A percentile compares a stretch with the other conserved stretches of the same genome.
Evolutionary conservation across 2,113 vertebrate species (phyloP).

Genomic region (Oryctolagus cuniculus): DNA sequence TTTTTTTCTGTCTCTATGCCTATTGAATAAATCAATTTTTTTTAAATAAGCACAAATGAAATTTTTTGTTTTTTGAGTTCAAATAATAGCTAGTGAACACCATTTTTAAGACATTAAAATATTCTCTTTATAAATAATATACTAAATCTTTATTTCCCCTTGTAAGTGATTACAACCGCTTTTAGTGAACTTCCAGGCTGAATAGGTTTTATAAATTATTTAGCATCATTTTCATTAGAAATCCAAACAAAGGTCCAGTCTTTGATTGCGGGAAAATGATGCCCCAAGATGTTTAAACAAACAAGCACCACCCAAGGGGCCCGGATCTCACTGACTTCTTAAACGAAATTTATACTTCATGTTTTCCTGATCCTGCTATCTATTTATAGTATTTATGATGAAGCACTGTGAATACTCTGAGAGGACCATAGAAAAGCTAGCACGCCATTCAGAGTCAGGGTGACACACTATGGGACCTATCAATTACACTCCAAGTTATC

Average conservation of each 20-base stretch:
- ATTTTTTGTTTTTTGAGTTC: slow-evolving; percentile 13
- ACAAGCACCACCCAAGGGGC: neutral
- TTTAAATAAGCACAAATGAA: neutral
- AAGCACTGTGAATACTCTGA: neutral
- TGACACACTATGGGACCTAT: neutral
- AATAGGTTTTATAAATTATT: slow-evolving; percentile 62
- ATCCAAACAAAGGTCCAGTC: neutral
- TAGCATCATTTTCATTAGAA: slow-evolving; percentile 20
- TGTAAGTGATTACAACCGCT: neutral
- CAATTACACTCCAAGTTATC: neutral
- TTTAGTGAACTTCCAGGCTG: neutral
- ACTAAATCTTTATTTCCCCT: slow-evolving; percentile 29
- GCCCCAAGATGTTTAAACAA: slow-evolving; percentile 5
- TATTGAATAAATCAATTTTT: too few relatives aligned
- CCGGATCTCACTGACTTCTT: slow-evolving; percentile 49
- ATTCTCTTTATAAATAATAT: too few relatives aligned
- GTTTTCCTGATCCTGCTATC: neutral
- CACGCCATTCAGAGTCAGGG: neutral
- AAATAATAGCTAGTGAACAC: slow-evolving; percentile 31
- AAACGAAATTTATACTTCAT: slow-evolving; percentile 45
- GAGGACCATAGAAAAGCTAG: neutral
- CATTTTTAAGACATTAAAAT: slow-evolving; percentile 25
- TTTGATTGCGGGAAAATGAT: slow-evolving; percentile 48
- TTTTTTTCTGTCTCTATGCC: too few relatives aligned
- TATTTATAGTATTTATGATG: neutral